Evolutionary conservation across 2,113 vertebrate genomes (phyloP), one percentile per base, ranked within the genome.

Genomic region (Odocoileus hemionus): DNA sequence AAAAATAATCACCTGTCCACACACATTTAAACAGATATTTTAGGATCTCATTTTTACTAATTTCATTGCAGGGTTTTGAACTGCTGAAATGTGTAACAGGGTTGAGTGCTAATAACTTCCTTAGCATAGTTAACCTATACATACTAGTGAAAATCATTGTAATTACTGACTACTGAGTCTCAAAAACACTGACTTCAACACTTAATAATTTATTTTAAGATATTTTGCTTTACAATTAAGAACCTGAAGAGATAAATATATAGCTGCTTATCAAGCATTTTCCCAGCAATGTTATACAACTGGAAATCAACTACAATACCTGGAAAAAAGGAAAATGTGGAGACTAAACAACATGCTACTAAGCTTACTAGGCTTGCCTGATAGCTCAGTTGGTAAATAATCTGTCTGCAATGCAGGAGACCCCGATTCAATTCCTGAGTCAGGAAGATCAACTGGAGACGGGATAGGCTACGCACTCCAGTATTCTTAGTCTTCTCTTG

Each of bases 201-300:
- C 23, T 15, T 74, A 45, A 85, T 11, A 83, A 90, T 90, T 74
- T 86, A 43, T 79, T 91, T 91, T 12, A 94, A 95, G 70, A 91
- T 82, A 67, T 43, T 94, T 91, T 47, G 85, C 93, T 86, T 47
- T 70, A 86, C 1, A 92, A 58, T 39, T 86, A 86, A 26, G 33
- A 97, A 92, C 92, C 45, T 83, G 84, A 92, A 89, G 26, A 89
- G 86, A 84, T 43, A 88, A 87, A 70, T 23, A 96, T 6, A 43
- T 7, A 87, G 9, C 9, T 90, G 39, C 21, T 87, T 96, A 80
- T 52, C 28, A 80, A 80, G 28, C 28, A 80, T 80, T 80, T 80
- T 52, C 47, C 28, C 2, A 80, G 47, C 16, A 80, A 11, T 80
- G 28, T 19, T 80, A 80, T 21, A 50, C 30, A 80, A 52, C 28